A percentile compares a stretch with the other conserved stretches of the same genome.
phyloP scores from a whole-genome alignment of 2,797 vertebrate genomes.

The Halcyon chelicuti region DNA sequence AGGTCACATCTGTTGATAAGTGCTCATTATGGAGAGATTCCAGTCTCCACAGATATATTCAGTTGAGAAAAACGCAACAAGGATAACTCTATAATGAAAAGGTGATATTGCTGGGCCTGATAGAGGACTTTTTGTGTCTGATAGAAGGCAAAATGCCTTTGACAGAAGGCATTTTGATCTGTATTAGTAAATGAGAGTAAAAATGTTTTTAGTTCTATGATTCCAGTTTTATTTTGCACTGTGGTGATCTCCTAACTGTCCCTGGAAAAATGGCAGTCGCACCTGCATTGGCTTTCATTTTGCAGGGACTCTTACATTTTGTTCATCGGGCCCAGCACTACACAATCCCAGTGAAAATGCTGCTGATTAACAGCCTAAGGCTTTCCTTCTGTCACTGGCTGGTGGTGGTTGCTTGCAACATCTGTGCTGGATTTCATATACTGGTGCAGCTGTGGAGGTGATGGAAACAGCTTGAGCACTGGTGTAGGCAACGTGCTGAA shows the following conservation, averaged over 20 bases:
- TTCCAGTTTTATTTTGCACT: background rate
- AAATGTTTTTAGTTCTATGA: rapidly evolving
- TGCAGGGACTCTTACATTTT: background rate
- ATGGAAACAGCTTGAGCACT: background rate
- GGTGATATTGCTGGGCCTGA: background rate
- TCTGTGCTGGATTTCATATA: background rate
- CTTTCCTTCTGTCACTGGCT: background rate
- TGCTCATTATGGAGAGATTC: background rate
- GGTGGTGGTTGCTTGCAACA: background rate
- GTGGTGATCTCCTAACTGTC: background rate
- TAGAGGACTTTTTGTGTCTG: background rate
- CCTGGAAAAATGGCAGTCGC: background rate
- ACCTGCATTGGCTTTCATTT: background rate
- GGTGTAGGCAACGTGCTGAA: background rate
- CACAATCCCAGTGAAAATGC: background rate
- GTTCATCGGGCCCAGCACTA: background rate
- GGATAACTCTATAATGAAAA: background rate
- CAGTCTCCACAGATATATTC: background rate
- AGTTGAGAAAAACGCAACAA: background rate
- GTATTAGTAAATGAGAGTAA: background rate
- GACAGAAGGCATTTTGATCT: background rate
- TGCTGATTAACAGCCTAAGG: background rate
- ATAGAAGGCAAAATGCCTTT: background rate
- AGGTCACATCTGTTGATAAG: background rate
- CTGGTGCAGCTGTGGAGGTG: background rate